phyloP scores from a whole-genome alignment of 2,888 invertebrate species.

The Phyllotreta cruciferae region DNA sequence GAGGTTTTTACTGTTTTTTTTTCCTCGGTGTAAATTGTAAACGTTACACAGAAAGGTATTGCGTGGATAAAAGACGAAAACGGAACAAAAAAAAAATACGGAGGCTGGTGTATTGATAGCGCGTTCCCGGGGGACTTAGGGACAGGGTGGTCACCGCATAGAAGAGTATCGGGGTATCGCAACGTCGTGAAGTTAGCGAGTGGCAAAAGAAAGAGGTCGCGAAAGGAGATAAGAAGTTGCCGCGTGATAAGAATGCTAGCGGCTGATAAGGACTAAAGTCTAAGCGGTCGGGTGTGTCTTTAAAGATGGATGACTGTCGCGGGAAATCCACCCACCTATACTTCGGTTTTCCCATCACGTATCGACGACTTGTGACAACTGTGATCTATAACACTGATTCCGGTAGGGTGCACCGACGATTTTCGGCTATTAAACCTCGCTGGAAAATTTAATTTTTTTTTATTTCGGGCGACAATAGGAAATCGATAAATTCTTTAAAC shows the following conservation, averaged over 20 bases:
- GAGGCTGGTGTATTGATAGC: constrained; percentile 46
- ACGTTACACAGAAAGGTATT: too few relatives aligned
- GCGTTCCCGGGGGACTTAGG: constrained; percentile 48
- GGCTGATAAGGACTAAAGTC: constrained; percentile 55
- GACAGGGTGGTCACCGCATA: constrained; percentile 44
- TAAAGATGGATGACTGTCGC: constrained; percentile 61
- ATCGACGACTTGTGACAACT: constrained; percentile 60
- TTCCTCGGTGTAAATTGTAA: too few relatives aligned
- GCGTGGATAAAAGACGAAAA: background rate
- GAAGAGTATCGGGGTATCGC: constrained; percentile 37
- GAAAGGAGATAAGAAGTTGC: constrained; percentile 55
- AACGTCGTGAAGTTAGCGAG: constrained; percentile 44
- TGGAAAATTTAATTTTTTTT: constrained; percentile 37
- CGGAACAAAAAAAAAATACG: constrained; percentile 15
- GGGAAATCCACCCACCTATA: constrained; percentile 60
- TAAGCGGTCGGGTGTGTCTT: constrained; percentile 61
- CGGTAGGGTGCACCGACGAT: constrained; percentile 34
- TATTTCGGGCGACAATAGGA: constrained; percentile 14
- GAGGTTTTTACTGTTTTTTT: too few relatives aligned
- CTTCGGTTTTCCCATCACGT: constrained; percentile 57
- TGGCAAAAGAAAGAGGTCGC: constrained; percentile 54
- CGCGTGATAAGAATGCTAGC: constrained; percentile 61
- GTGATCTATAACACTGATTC: constrained; percentile 61
- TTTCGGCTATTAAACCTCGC: constrained; percentile 31
- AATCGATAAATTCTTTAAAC: constrained; percentile 29